These are phyloP conservation scores for Tetraodon nigroviridis DNA, from an alignment of 2,113 vertebrate genomes.

Conservation along the genomic window DNA sequence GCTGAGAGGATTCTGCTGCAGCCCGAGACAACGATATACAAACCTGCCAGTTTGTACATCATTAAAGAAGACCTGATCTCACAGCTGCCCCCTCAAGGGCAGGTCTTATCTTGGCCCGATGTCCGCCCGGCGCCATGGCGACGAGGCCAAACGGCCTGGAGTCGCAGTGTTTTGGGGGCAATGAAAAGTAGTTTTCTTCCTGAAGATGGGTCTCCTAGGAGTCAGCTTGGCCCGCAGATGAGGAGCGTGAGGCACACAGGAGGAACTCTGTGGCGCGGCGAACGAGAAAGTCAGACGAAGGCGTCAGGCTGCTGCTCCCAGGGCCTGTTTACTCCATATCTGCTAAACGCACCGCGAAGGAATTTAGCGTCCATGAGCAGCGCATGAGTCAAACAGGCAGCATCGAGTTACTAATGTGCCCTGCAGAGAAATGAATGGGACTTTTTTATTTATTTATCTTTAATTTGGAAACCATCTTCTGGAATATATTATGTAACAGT, in stretches of 20 bases:
- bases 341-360: conserved; percentile 49
- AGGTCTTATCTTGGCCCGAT: conserved; percentile 33
- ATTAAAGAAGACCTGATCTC: conserved; percentile 35
- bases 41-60: no score
- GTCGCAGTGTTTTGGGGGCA: conserved; percentile 62
- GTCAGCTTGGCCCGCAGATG: conserved; percentile 46
- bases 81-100: conserved; percentile 22
- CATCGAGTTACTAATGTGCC: conserved; percentile 27
- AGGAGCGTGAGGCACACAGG: conserved; percentile 60
- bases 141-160: conserved; percentile 60
- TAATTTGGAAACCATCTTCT: conserved; percentile 20
- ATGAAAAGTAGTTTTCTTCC: conserved; percentile 79
- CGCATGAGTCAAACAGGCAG: conserved; percentile 35
- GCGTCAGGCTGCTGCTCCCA: conserved; percentile 44
- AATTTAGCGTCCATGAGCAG: conserved; percentile 35
- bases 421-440: conserved; percentile 18
- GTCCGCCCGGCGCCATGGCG: conserved; percentile 19
- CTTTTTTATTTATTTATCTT: not conserved
- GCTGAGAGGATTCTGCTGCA: conserved; percentile 27
- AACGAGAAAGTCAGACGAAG: conserved; percentile 74
- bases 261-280: conserved; percentile 64
- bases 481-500: conserved; percentile 27
- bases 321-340: conserved; percentile 63
- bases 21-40: conserved; percentile 33
- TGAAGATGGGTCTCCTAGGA: conserved; percentile 57